phyloP scores from a whole-genome alignment of 2,888 invertebrate genomes.

The Rotaria sp. region DNA sequence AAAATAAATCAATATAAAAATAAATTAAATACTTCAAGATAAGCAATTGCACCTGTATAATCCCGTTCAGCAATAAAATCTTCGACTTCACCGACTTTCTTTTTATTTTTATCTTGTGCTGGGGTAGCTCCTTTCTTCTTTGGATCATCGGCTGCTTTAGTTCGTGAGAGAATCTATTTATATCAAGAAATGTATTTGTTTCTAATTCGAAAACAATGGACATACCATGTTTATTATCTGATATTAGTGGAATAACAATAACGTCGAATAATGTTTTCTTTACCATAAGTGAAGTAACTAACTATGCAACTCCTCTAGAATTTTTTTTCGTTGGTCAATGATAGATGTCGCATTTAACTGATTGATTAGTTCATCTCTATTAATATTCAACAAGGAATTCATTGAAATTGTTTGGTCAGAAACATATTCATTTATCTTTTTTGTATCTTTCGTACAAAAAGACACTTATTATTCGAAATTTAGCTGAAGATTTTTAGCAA shows the following conservation, averaged over 20 bases:
- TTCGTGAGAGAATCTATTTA: slow-evolving; percentile 52
- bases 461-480: too few species aligned
- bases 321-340: too few species aligned
- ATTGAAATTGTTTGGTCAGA: too few species aligned
- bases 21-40: slow-evolving; percentile 68
- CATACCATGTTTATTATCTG: slow-evolving; percentile 1
- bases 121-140: slow-evolving; percentile 47
- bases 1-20: background rate
- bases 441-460: too few species aligned
- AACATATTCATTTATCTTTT: too few species aligned
- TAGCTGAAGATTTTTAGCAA: too few species aligned
- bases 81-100: slow-evolving; percentile 67
- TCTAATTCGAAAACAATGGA: background rate
- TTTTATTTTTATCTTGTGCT: slow-evolving; percentile 51
- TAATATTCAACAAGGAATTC: too few species aligned
- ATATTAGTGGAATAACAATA: background rate
- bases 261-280: background rate
- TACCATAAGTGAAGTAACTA: background rate
- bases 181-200: background rate
- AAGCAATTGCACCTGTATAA: slow-evolving; percentile 84
- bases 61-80: slow-evolving; percentile 81
- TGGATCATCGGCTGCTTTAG: slow-evolving; percentile 54
- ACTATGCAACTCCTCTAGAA: background rate
- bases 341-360: too few species aligned
- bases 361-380: too few species aligned